Percentiles rank a stretch among this genome's conserved stretches.
phyloP scores from a whole-genome alignment of 64 coral and sea anemone species.

The Stichodactyla mertensii region DNA sequence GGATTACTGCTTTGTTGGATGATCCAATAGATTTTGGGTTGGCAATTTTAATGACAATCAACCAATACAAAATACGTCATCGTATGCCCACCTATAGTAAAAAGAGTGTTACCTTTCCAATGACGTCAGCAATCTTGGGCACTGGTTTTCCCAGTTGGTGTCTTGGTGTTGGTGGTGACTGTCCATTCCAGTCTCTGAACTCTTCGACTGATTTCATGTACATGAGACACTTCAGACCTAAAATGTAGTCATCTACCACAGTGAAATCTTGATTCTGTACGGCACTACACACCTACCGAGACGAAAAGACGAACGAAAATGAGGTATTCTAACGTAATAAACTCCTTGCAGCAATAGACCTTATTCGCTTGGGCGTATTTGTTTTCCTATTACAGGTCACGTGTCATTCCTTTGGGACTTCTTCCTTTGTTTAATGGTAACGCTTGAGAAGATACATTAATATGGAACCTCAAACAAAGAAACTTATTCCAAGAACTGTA shows the following conservation, averaged over 20 bases:
- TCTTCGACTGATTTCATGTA: constrained; percentile 82
- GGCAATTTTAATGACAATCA: too few relatives aligned
- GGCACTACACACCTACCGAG: constrained; percentile 83
- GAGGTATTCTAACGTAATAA: not conserved
- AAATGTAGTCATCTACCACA: constrained; percentile 80
- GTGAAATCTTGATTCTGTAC: constrained; percentile 99
- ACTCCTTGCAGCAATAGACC: too few relatives aligned
- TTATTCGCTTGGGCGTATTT: too few relatives aligned
- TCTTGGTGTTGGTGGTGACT: constrained; percentile 73
- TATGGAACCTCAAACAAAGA: too few relatives aligned
- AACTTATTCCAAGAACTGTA: too few relatives aligned
- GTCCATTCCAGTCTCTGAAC: constrained; percentile 71
- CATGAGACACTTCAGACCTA: constrained; percentile 83
- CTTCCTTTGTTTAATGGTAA: too few relatives aligned
- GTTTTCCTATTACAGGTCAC: too few relatives aligned
- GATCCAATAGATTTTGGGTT: too few relatives aligned
- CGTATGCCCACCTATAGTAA: not conserved
- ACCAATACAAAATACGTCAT: too few relatives aligned
- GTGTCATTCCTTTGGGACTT: too few relatives aligned
- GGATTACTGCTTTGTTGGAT: too few relatives aligned
- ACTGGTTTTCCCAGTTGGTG: constrained; percentile 89
- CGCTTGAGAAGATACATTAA: too few relatives aligned
- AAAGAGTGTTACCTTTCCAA: constrained; percentile 72
- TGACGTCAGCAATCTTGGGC: constrained; percentile 75
- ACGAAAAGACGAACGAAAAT: not conserved